These are phyloP conservation scores for Leptobrachium leishanense DNA, from an alignment of 2,113 vertebrate species.

Conservation along the genomic window DNA sequence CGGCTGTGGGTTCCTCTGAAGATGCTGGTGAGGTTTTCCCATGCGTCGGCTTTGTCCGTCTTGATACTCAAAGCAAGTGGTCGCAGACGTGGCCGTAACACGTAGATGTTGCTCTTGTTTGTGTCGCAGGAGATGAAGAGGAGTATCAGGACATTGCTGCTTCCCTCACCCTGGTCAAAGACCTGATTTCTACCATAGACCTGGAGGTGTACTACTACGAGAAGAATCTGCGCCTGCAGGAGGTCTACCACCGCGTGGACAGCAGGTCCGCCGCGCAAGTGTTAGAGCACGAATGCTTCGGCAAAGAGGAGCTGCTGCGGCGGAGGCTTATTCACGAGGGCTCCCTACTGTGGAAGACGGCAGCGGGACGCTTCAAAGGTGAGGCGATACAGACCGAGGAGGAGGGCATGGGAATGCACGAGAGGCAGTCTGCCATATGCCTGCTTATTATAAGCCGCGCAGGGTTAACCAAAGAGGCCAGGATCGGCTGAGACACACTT, in stretches of 20 bases:
- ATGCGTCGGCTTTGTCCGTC: no score
- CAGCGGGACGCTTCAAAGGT: slow-evolving; percentile 83
- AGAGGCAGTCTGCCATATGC: no score
- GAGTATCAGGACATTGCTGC: slow-evolving; percentile 69
- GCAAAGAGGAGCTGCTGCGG: slow-evolving; percentile 77
- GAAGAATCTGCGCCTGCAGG: slow-evolving; percentile 78
- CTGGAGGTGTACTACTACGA: slow-evolving; percentile 83
- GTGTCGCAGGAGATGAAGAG: slow-evolving; percentile 72
- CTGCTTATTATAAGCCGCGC: no score
- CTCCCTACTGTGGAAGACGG: slow-evolving; percentile 82
- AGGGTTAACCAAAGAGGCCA: no score
- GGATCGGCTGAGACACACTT: no score
- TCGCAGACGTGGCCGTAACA: no score
- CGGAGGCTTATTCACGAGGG: slow-evolving; percentile 83
- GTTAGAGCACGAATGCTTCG: slow-evolving; percentile 69
- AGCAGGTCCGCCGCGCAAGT: slow-evolving; percentile 69
- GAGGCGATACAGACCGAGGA: background rate
- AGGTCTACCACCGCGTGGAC: slow-evolving; percentile 79
- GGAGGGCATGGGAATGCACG: no score
- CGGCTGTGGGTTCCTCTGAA: no score
- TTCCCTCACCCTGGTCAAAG: slow-evolving; percentile 72
- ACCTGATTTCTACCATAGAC: slow-evolving; percentile 79
- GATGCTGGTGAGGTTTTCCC: no score
- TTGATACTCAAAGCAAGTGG: no score
- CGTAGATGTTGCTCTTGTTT: no score